phyloP scores from a whole-genome alignment of 1,140 invertebrate species.

The Oreohelix idahoensis region DNA sequence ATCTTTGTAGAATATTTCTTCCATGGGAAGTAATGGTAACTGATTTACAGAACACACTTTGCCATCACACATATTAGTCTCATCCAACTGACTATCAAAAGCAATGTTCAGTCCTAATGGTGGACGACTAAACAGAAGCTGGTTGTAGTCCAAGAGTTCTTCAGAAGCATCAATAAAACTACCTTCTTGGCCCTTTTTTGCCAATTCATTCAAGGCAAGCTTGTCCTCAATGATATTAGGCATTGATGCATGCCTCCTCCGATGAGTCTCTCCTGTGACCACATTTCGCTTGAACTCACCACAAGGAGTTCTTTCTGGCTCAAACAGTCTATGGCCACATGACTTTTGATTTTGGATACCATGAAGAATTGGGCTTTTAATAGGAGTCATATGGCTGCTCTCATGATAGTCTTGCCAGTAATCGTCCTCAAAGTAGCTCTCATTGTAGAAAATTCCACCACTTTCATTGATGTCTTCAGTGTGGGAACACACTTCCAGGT shows the following conservation, averaged over 20 bases:
- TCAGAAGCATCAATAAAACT: background rate
- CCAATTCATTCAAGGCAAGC: too few species aligned
- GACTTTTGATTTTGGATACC: background rate
- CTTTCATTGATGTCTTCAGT: too few species aligned
- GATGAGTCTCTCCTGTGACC: too few species aligned
- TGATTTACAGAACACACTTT: background rate
- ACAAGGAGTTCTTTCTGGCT: background rate
- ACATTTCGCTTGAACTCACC: background rate
- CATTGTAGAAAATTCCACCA: background rate
- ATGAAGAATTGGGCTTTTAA: background rate
- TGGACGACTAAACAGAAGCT: background rate
- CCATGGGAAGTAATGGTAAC: background rate
- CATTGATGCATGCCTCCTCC: background rate
- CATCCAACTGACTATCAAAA: background rate
- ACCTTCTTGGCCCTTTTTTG: too few species aligned
- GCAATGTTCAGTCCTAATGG: background rate
- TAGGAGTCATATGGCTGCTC: too few species aligned
- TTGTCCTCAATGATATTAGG: background rate
- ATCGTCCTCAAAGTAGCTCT: background rate
- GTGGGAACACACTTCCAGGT: too few species aligned
- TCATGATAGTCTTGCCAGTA: background rate
- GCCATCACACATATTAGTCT: background rate
- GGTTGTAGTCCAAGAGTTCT: background rate
- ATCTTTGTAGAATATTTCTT: background rate
- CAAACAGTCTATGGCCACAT: background rate